Base-by-base conservation (phyloP, 1,140 invertebrate genomes). In the Pantala flavescens region DNA sequence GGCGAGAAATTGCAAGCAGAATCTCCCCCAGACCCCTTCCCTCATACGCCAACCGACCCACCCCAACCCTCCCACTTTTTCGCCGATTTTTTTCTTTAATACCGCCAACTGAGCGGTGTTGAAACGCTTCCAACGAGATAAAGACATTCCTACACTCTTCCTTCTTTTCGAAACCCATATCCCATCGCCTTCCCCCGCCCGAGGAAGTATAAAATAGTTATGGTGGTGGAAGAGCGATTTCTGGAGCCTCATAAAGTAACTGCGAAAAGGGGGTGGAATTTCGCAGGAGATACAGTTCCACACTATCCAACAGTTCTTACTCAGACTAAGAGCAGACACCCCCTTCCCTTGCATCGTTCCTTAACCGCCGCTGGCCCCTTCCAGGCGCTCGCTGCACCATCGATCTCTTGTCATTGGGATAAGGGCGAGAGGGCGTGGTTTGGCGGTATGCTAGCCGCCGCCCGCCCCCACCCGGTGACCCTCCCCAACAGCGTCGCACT, bases 111-210 rank as follows among this genome's bases (percentile, higher is more conserved):
- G 49, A 63, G 49, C 49, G 12, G 49, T 63, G 49, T 63, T 63
- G 49, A 63, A 63, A 63, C 49, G n/a, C n/a, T 63, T 63, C 49
- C 49, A 63, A 21, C 49, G 49, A 63, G 49, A 63, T 63, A 63
- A 63, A 63, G 49, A 63, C 49, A 63, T 63, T 63, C 49, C 43
- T 49, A 9, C 43, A 49, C 43, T 49, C 43, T 49, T 16, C 43
- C 49, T 63, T 21, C 49, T 21, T 21, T 21, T 63, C 49, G 16
- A 12, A 12, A 5, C 49, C 43, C 43, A 16, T 49, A 49, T 49
- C 43, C 43, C 9, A 16, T 16, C 43, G 9, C 43, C 43, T 16
- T 49, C 43, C 49, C 12, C 49, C 49, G 2, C 12, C 49, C 49
- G 49, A 19, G 49, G 49, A 63, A 63, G 49, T 14, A 63, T 63